Conservation (phyloP, 30 jellyfish, hydroid and myxozoan genomes). For the Chrysaora quinquecirrha region DNA sequence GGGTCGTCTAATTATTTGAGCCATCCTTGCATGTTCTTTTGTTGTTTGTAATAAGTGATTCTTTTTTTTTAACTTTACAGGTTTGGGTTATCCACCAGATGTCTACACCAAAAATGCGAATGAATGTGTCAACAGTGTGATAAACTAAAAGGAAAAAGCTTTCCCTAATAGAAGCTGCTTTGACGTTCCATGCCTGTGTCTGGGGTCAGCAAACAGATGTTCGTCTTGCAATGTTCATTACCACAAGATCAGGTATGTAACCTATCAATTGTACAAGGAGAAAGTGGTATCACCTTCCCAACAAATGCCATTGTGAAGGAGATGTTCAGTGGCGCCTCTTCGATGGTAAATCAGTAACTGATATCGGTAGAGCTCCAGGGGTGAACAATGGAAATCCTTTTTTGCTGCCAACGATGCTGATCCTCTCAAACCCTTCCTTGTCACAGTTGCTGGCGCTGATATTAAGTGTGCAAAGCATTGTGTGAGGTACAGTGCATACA, state of each 20-base stretch:
- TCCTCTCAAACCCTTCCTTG: neutral
- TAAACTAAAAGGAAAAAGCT: slow-evolving; percentile 19
- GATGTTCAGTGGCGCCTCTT: neutral
- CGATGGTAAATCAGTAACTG: neutral
- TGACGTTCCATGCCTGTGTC: neutral
- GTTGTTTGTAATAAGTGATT: neutral
- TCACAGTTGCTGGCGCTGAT: neutral
- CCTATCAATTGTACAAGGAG: neutral
- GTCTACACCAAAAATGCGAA: slow-evolving; percentile 24
- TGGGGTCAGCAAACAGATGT: neutral
- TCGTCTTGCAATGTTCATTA: slow-evolving; percentile 11
- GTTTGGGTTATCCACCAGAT: slow-evolving; percentile 11
- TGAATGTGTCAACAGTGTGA: slow-evolving; percentile 3
- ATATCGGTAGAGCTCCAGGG: neutral
- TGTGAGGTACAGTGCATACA: slow-evolving; percentile 7
- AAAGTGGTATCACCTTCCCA: too few relatives aligned
- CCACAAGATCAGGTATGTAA: too few relatives aligned
- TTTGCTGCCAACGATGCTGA: neutral
- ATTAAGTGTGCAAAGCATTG: neutral
- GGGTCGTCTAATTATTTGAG: neutral
- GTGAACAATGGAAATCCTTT: neutral
- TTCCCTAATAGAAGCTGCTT: slow-evolving; percentile 13
- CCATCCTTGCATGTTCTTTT: neutral
- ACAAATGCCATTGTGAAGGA: neutral
- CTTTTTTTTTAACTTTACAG: neutral